Percentiles rank a stretch among this genome's conserved stretches.
These are phyloP conservation scores for Drosophila virilis DNA, from an alignment of 1,140 invertebrate species.

Conservation along the genomic window DNA sequence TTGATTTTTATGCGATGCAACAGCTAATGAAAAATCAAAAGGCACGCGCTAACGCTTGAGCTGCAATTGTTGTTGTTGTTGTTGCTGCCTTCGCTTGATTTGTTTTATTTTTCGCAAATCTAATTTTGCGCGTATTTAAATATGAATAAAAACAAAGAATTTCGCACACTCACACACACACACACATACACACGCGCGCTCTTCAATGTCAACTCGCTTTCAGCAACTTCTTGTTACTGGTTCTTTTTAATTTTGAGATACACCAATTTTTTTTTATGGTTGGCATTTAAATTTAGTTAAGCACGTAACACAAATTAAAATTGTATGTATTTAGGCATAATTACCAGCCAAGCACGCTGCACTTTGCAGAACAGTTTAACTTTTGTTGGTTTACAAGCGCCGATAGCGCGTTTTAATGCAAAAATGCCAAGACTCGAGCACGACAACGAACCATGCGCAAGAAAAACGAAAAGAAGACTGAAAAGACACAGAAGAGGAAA, in stretches of 20 bases:
- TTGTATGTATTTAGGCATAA: slow-evolving; percentile 27
- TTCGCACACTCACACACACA: slow-evolving; percentile 55
- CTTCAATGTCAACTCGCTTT: slow-evolving; percentile 74
- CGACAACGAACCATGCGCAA: slow-evolving; percentile 41
- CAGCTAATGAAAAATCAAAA: slow-evolving; percentile 46
- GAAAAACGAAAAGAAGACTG: slow-evolving; percentile 53
- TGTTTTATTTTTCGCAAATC: slow-evolving; percentile 55
- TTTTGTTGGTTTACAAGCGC: slow-evolving; percentile 47
- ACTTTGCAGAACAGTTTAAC: slow-evolving; percentile 45
- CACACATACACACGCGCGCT: slow-evolving; percentile 31
- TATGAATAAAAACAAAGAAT: slow-evolving; percentile 68
- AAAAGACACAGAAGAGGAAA: slow-evolving; percentile 22
- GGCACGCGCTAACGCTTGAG: slow-evolving; percentile 30
- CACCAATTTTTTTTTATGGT: background rate
- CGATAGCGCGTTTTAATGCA: slow-evolving; percentile 49
- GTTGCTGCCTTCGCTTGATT: slow-evolving; percentile 29
- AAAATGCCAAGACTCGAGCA: slow-evolving; percentile 42
- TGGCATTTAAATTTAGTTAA: slow-evolving; percentile 13
- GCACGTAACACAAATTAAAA: slow-evolving; percentile 35
- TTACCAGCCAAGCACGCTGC: slow-evolving; percentile 54
- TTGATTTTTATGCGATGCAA: slow-evolving; percentile 70
- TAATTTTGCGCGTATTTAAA: slow-evolving; percentile 52
- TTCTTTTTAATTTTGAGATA: background rate
- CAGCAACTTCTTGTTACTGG: slow-evolving; percentile 38
- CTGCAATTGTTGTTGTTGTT: slow-evolving; percentile 28